Evolutionary conservation across 2,113 vertebrate genomes (phyloP), one percentile per base, ranked within the genome.

Genomic region (Tilapia sparmanii): DNA sequence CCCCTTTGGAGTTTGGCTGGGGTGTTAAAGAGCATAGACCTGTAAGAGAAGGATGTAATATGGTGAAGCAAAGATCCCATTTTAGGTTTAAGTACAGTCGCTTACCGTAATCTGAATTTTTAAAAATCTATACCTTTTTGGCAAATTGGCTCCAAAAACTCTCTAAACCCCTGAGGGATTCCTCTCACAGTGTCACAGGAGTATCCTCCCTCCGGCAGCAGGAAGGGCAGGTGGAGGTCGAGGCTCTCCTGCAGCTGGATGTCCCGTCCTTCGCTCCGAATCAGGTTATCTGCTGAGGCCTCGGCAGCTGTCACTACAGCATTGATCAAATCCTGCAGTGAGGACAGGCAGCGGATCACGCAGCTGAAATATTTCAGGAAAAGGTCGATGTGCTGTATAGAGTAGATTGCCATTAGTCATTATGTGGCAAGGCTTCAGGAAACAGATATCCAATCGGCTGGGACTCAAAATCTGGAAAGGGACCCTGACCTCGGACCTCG

Each of bases 141-240:
- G 93, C 97, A 97, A 12, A 99, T 95, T 1, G 98, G 98, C 79
- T 98, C 97, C 90, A 99, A 91, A 93, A 99, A 99, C 66, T 99
- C 97, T 54, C 96, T 96, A 26, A 99, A 96, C 18, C 98, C 98
- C 10, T 94, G 97, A 12, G 98, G 98, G 87, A 98, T 95, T 88
- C 97, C 98, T 91, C 95, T 96, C 87, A 98, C 96, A 1, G 97
- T 97, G 73, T 98, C 97, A 6, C 98, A 98, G 66, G 98, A 98
- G 92, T 98, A 98, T 50, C 98, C 98, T 31, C 97, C 98, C 95
- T 98, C 98, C 2, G 98, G 98, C 88, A 99, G 84, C 85, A 99
- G 97, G 93, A 99, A 98, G 54, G 98, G 98, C 40, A 99, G 95
- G 86, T 97, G 97, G 54, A 99, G 97, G 85, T 98, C 97, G 6